Evolutionary conservation across 2,797 vertebrate species (phyloP).

Genomic region (Tokudaia muenninki): DNA sequence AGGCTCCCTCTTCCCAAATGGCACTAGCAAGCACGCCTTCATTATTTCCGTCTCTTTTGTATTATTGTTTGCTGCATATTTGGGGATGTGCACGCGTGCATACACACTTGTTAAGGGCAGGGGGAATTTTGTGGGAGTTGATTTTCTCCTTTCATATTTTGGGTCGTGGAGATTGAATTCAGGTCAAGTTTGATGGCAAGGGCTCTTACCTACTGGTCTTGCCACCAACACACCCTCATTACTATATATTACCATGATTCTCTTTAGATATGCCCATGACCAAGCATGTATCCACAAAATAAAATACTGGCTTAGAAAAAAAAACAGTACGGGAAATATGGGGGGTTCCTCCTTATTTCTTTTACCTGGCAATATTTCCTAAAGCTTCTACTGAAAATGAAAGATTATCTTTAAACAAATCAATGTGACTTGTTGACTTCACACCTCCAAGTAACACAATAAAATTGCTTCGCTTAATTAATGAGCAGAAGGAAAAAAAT

Average conservation of each 20-base stretch:
- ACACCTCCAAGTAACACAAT: slow-evolving; percentile 39
- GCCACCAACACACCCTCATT: neutral
- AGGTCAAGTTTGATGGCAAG: neutral
- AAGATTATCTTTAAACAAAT: slow-evolving; percentile 57
- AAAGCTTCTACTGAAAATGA: slow-evolving; percentile 60
- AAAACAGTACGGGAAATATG: slow-evolving; percentile 21
- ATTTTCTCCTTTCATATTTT: neutral
- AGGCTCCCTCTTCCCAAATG: neutral
- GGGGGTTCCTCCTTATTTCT: slow-evolving; percentile 12
- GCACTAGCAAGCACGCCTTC: too few relatives aligned
- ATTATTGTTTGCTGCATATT: neutral
- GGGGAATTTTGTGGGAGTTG: neutral
- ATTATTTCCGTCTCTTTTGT: neutral
- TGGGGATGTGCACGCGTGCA: neutral
- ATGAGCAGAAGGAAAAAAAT: neutral
- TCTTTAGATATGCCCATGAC: neutral
- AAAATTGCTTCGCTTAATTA: slow-evolving; percentile 43
- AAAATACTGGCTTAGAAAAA: neutral
- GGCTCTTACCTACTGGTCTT: neutral
- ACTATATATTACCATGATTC: neutral
- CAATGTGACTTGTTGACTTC: slow-evolving; percentile 40
- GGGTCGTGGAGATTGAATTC: neutral
- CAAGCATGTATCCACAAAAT: neutral
- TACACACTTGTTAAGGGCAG: neutral
- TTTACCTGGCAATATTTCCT: slow-evolving; percentile 46